Percentiles rank a stretch among this genome's conserved stretches.
Evolutionary conservation across 2,888 invertebrate genomes (phyloP).

Genomic region (Megalurothrips usitatus): DNA sequence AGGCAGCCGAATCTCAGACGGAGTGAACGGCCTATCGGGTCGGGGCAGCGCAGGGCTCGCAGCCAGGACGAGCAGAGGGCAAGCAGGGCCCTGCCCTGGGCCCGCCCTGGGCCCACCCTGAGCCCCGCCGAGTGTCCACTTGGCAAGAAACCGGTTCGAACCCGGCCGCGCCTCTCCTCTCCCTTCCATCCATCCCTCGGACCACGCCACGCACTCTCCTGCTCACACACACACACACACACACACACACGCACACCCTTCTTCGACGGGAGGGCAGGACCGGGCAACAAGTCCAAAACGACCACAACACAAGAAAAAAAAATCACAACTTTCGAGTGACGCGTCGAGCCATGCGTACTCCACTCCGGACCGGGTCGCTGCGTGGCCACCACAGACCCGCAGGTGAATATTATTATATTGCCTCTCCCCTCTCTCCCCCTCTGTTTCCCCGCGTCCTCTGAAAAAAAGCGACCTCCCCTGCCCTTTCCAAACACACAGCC

Average conservation of each 20-base stretch:
- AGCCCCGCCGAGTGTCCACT: slow-evolving; percentile 9
- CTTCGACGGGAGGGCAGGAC: background rate
- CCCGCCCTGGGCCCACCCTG: background rate
- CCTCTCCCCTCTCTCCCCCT: no score
- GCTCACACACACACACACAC: slow-evolving; percentile 18
- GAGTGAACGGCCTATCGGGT: no score
- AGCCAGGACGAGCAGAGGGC: no score
- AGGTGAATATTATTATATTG: background rate
- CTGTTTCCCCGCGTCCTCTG: background rate
- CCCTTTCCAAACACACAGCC: no score
- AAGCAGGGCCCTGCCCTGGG: background rate
- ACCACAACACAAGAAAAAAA: background rate
- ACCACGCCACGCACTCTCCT: background rate
- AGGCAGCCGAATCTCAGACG: no score
- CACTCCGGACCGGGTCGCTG: background rate
- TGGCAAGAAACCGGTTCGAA: slow-evolving; percentile 13
- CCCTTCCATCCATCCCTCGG: background rate
- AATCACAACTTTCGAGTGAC: slow-evolving; percentile 26
- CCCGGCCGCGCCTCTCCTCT: background rate
- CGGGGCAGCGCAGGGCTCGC: background rate
- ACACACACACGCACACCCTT: background rate
- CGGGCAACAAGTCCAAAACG: slow-evolving; percentile 9
- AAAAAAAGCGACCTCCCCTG: background rate
- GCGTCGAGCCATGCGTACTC: slow-evolving; percentile 9
- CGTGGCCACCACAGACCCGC: background rate